These are phyloP conservation scores for Chloroclysta siterata DNA, from an alignment of 2,888 invertebrate species.

Conservation along the genomic window DNA sequence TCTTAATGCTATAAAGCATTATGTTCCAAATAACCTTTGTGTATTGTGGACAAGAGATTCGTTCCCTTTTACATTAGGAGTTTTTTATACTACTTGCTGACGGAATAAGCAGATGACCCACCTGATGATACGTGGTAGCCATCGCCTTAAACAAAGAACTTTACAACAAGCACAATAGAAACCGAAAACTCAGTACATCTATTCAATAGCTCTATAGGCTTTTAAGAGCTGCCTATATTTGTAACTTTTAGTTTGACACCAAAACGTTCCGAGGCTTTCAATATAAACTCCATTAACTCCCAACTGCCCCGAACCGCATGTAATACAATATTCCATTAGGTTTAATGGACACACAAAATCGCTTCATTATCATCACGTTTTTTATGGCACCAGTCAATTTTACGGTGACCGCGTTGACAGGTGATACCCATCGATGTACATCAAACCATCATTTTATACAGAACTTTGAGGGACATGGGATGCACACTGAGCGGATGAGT, in stretches of 20 bases:
- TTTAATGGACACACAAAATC: conserved; percentile 36
- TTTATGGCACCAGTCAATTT: conserved; percentile 22
- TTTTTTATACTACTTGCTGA: no score
- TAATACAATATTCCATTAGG: conserved; percentile 38
- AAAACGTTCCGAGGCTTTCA: conserved; percentile 13
- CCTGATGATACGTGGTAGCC: no score
- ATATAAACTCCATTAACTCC: conserved; percentile 21
- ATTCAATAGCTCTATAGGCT: background rate
- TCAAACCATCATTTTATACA: background rate
- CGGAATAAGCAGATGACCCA: no score
- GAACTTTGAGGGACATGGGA: background rate
- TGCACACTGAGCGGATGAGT: background rate
- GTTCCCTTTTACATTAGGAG: no score
- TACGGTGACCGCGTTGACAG: conserved; percentile 54
- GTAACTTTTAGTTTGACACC: conserved; percentile 5
- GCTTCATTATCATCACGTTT: conserved; percentile 38
- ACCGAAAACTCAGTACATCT: background rate
- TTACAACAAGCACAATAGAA: background rate
- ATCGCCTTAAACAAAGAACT: no score
- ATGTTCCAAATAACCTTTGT: no score
- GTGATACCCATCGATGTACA: conserved; percentile 39
- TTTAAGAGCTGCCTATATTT: conserved; percentile 4
- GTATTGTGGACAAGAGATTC: no score
- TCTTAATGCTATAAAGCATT: no score
- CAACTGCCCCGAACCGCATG: conserved; percentile 25